A percentile compares a stretch with the other conserved stretches of the same genome.
phyloP scores from a whole-genome alignment of 2,113 vertebrate species.

The Anolis carolinensis region DNA sequence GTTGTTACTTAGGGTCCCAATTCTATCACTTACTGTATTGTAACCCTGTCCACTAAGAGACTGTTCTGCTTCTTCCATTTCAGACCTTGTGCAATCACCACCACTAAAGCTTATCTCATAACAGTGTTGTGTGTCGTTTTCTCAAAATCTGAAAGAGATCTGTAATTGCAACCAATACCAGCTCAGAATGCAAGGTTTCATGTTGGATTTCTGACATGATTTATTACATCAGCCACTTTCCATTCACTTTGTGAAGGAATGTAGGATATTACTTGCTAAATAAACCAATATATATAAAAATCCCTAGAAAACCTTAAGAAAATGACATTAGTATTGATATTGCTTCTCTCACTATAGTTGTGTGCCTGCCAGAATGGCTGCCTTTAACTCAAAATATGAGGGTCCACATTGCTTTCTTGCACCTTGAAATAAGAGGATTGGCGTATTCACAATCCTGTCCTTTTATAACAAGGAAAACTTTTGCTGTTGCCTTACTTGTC shows the following conservation, averaged over 20 bases:
- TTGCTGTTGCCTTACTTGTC: slow-evolving; percentile 2
- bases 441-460: not conserved
- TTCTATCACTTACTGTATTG: too few species aligned
- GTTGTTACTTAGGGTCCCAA: too few species aligned
- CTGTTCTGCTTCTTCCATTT: too few species aligned
- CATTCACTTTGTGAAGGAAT: not conserved
- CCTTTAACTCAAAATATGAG: not conserved
- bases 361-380: not conserved
- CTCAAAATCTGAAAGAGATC: too few species aligned
- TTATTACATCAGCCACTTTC: not conserved
- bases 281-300: not conserved
- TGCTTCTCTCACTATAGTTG: not conserved
- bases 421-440: not conserved
- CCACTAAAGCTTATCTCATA: too few species aligned
- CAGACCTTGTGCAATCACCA: too few species aligned
- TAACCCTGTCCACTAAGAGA: too few species aligned
- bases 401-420: not conserved
- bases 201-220: not conserved
- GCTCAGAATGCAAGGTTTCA: not conserved
- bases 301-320: not conserved
- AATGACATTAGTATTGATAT: not conserved
- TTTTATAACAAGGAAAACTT: slow-evolving; percentile 5
- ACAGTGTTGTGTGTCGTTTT: too few species aligned
- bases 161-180: too few species aligned
- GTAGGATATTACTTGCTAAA: not conserved